Evolutionary conservation across 2,888 invertebrate species (phyloP), one percentile per base, ranked within the genome.

Genomic region (Platycheirus albimanus): DNA sequence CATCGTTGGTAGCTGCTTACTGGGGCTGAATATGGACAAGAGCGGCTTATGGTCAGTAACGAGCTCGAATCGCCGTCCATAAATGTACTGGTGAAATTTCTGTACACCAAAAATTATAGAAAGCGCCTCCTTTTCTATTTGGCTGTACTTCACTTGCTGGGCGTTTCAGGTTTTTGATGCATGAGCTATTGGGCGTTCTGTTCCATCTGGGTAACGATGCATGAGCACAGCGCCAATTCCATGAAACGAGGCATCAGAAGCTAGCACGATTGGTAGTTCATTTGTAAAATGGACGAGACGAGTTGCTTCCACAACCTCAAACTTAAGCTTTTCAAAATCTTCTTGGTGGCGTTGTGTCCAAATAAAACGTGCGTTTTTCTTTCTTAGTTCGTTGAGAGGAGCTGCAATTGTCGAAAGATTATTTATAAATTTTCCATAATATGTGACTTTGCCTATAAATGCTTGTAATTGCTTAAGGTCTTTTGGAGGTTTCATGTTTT

Each of bases 351-450:
- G 30, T 3, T 33, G 24, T 1, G 17, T 45, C 80, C 74, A 80
- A 47, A 54, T 38, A 38, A 78, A 84, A 2, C 63, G 49, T 8
- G 41, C 19, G 19, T 67, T 41, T 36, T 76, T 15, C 17, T 49
- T 64, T 36, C 49, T 13, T 19, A 69, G 28, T 10, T 20, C 33
- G 17, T 72, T 85, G 47, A 85, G 61, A 28, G 83, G 64, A 24
- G 78, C 71, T 38, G 76, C 76, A 19, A 58, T 52, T 28, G 47
- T 45, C 20, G 78, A 77, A 15, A 58, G 36, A 20, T 58, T 47
- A 11, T 38, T 41, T 17, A 85, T 63, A 49, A 84, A 84, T 67
- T 84, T 85, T n/a, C 64, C 36, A n/a, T n/a, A n/a, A n/a, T n/a
- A n/a, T n/a, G n/a, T n/a, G n/a, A n/a, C n/a, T n/a, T n/a, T n/a